Conservation (phyloP, 2,113 vertebrate genomes). For the Aphyosemion australe region DNA sequence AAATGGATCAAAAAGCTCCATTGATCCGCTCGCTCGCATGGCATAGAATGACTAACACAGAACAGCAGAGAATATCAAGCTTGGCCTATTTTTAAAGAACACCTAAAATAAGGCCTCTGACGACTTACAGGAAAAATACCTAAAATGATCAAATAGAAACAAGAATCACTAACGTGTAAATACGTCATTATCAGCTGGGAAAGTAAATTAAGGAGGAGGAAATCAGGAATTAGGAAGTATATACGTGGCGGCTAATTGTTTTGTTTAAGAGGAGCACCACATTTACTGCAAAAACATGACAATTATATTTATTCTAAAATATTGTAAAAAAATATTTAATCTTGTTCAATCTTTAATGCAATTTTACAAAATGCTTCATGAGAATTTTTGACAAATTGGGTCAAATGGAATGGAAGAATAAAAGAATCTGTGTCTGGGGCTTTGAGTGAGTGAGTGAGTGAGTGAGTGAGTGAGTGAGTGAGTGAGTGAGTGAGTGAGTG, state of each 20-base stretch:
- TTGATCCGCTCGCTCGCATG: slow-evolving; percentile 54
- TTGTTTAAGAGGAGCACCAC: background rate
- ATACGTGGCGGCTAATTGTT: no score
- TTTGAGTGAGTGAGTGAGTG: no score
- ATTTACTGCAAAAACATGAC: background rate
- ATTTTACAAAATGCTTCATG: no score
- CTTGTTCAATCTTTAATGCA: no score
- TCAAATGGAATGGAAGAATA: no score
- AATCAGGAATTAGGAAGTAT: no score
- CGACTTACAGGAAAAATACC: slow-evolving; percentile 18
- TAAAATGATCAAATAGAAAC: slow-evolving; percentile 4
- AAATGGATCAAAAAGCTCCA: slow-evolving; percentile 57
- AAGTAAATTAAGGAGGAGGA: no score
- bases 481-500: no score
- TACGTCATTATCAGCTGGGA: background rate
- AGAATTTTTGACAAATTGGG: no score
- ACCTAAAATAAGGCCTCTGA: background rate
- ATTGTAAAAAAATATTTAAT: no score
- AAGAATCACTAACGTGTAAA: background rate
- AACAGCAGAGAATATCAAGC: slow-evolving; percentile 45
- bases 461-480: no score
- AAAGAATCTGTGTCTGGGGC: no score
- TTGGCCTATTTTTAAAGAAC: slow-evolving; percentile 35
- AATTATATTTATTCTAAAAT: background rate
- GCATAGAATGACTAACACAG: slow-evolving; percentile 57